phyloP scores from a whole-genome alignment of 2,797 vertebrate genomes.

The Hylomyscus alleni region DNA sequence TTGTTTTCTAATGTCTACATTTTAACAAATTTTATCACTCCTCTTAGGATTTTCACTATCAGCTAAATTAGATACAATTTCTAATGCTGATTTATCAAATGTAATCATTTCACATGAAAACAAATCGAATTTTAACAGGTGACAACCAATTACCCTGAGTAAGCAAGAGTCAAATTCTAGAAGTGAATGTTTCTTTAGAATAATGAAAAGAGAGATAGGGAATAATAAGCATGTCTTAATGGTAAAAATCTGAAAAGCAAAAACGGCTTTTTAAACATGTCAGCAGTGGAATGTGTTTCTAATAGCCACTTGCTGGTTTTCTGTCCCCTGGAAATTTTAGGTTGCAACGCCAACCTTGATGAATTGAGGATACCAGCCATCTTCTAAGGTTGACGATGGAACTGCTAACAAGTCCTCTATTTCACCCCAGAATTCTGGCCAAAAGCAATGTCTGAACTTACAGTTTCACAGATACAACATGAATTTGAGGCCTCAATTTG shows the following conservation, averaged over 20 bases:
- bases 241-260: constrained; percentile 86
- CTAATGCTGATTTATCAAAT: constrained; percentile 81
- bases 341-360: constrained; percentile 15
- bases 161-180: constrained; percentile 80
- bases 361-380: neutral
- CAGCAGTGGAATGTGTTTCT: constrained; percentile 77
- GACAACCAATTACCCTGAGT: constrained; percentile 66
- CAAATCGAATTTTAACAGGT: constrained; percentile 77
- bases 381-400: neutral
- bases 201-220: neutral
- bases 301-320: constrained; percentile 78
- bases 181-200: constrained; percentile 82
- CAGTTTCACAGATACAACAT: constrained; percentile 33
- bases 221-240: constrained; percentile 86
- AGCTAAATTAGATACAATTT: constrained; percentile 81
- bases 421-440: constrained; percentile 34
- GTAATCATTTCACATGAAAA: constrained; percentile 76
- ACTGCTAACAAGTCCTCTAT: constrained; percentile 17
- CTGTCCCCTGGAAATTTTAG: constrained; percentile 58
- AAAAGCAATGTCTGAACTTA: constrained; percentile 39
- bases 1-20: constrained; percentile 62
- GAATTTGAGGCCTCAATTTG: constrained; percentile 34
- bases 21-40: constrained; percentile 56
- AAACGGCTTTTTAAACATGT: constrained; percentile 78
- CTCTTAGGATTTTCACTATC: constrained; percentile 74